Percentiles rank a stretch among this genome's conserved stretches.
phyloP scores from a whole-genome alignment of 37 sponge, comb jelly and placozoan species.

The Agelas oroides region DNA sequence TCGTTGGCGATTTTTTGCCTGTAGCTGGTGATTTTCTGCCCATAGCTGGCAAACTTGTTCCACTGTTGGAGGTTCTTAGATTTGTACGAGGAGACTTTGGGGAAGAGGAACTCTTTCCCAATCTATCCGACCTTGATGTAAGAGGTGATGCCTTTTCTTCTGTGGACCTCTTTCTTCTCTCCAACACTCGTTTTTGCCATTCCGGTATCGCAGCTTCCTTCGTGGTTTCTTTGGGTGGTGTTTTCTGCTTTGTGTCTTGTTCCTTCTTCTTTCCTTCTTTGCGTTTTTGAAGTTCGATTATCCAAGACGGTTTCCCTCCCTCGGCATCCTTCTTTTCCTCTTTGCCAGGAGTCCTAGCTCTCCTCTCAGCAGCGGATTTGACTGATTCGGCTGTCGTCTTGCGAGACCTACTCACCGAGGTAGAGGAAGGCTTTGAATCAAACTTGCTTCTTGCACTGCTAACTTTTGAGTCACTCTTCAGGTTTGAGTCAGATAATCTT shows the following conservation, averaged over 20 bases:
- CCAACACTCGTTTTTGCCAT: constrained; percentile 48
- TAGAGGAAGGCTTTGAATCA: neutral
- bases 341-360: too few species aligned
- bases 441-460: constrained; percentile 24
- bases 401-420: too few species aligned
- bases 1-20: neutral
- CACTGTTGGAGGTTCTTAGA: neutral
- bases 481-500: too few species aligned
- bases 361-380: too few species aligned
- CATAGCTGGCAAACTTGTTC: constrained; percentile 6
- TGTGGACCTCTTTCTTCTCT: constrained; percentile 40
- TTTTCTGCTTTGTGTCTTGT: neutral
- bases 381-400: too few species aligned
- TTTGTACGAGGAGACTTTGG: neutral
- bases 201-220: constrained; percentile 38
- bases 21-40: neutral
- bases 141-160: neutral
- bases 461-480: neutral
- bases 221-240: neutral
- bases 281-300: constrained; percentile 38
- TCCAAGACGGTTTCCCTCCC: constrained; percentile 45
- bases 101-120: neutral
- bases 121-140: neutral
- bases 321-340: neutral
- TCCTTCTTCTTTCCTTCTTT: constrained; percentile 5